Evolutionary conservation across 1,140 invertebrate species (phyloP), one percentile per base, ranked within the genome.

Genomic region (Drosophila serrata): DNA sequence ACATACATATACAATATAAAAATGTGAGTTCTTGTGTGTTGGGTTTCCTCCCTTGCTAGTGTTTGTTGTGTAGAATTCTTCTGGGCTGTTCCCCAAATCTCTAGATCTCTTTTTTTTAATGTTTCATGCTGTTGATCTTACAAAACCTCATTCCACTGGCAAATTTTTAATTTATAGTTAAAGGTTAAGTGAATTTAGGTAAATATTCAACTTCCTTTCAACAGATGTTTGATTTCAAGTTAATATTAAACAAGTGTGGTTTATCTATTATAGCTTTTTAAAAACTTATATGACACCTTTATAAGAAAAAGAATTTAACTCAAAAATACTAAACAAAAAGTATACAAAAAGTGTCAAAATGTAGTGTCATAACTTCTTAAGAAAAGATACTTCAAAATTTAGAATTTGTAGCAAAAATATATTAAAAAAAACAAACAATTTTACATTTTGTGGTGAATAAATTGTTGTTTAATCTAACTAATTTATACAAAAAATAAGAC

Each of bases 1-100:
- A 77, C 68, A 60, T 68, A 75, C 76, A 79, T 72, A 58, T 51
- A 77, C 82, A 87, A 53, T 86, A 87, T 87, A 77, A 78, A 78
- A 78, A 78, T 69, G 63, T 77, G 81, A 87, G 63, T 77, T 37
- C 60, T 76, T 65, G 39, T 68, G 49, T 77, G 37, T 65, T 61
- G 63, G 63, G 48, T 78, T 88, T 75, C 53, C 19, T 24, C 29
- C 27, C 27, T 53, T 7, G 67, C 61, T 78, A 77, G 61, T 60
- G 27, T 62, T 31, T 56, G 46, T 62, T 33, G 64, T 72, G 35
- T 63, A 75, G 27, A 58, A 58, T 61, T 65, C 56, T 76, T 64
- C 29, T 19, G 29, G 65, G 27, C 37, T 63, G 61, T 49, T 48
- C 8, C 11, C 0, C 1, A 69, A 69, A 69, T 42, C 61, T 53